phyloP scores from a whole-genome alignment of 2,113 vertebrate species.

The Camelus bactrianus region DNA sequence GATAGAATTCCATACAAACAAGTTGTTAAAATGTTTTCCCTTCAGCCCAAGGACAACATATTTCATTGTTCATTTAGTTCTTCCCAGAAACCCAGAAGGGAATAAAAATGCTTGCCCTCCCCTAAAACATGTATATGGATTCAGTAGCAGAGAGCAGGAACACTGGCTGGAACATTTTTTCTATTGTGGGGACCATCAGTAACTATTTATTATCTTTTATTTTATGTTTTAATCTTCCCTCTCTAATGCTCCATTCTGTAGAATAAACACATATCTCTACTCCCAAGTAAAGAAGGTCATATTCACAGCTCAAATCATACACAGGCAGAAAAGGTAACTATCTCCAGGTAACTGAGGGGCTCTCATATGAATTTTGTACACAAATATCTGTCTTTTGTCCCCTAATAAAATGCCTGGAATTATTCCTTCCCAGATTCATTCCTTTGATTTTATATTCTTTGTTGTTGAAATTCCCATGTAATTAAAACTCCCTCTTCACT shows the following conservation, averaged over 20 bases:
- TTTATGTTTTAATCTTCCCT: not conserved
- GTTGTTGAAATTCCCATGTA: not conserved
- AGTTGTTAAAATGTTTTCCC: not conserved
- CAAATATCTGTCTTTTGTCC: not conserved
- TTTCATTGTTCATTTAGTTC: not conserved
- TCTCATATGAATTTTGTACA: not conserved
- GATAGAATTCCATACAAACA: not conserved
- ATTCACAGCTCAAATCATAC: not conserved
- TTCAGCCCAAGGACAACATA: not conserved
- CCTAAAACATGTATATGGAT: not conserved
- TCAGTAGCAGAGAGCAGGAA: not conserved
- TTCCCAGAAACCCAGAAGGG: not conserved
- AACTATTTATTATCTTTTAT: not conserved
- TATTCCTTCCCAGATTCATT: not conserved
- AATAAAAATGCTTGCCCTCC: not conserved
- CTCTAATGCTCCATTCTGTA: not conserved
- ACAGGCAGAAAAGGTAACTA: not conserved
- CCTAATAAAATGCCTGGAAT: not conserved
- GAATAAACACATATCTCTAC: not conserved
- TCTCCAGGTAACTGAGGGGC: not conserved
- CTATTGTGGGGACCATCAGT: not conserved
- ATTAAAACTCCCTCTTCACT: not conserved
- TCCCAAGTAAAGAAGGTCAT: not conserved
- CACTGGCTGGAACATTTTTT: not conserved
- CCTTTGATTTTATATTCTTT: not conserved